Evolutionary conservation across 2,888 invertebrate genomes (phyloP), one percentile per base, ranked within the genome.

Genomic region (Sminthurinus aureus): DNA sequence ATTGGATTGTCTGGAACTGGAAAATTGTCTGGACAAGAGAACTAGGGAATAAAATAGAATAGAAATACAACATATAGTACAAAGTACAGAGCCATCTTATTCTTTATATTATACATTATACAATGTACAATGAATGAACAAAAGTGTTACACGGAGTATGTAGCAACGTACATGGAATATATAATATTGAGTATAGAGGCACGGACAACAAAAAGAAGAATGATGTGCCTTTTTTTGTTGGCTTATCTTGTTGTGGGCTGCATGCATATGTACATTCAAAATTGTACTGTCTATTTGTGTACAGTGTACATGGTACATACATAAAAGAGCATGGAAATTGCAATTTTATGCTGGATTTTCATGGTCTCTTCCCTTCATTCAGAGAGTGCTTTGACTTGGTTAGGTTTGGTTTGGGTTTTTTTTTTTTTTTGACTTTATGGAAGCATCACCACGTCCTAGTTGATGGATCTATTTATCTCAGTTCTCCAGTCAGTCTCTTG

Each of bases 341-440:
- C 85, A 85, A 86, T 86, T 86, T 86, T 86, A 86, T 85, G 86
- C 83, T 84, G 82, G 86, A 86, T 86, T 85, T 84, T 82, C 84
- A 85, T 81, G 83, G 83, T 77, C 79, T 74, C 38, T 79, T 69
- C 71, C 52, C 20, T 74, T 20, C 58, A 69, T 82, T 66, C 52
- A 67, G n/a, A 11, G 26, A 24, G 18, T 13, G 79, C 24, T 75
- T 52, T 81, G 24, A 51, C 81, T 52, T 66, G 15, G 50, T 24
- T 79, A 50, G 64, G 38, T 26, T 79, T 52, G 66, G 15, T 15
- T 24, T 79, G 6, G 64, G 38, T 26, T 79, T 18, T 73, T 38
- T 67, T 50, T 18, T 22, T n/a, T 71, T 18, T 22, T 12, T 38
- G 78, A n/a, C 24, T 78, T 66, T 78, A 78, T 79, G 79, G 78